These are phyloP conservation scores for Charaxes varanes DNA, from an alignment of 1,140 invertebrate species.

Conservation along the genomic window DNA sequence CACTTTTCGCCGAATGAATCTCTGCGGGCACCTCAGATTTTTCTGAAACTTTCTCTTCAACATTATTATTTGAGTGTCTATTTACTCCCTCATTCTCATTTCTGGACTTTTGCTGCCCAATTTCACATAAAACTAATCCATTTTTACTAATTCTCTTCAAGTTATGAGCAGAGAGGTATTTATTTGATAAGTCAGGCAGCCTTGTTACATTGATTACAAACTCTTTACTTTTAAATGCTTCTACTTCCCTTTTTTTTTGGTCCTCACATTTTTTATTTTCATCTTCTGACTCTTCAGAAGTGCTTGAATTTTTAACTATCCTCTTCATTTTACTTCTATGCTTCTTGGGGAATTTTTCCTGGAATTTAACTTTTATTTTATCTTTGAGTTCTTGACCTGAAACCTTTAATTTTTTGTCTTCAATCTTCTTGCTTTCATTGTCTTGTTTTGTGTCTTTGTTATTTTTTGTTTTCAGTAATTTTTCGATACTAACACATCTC, in stretches of 20 bases:
- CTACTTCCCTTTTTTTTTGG: conserved; percentile 39
- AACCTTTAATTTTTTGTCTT: neutral
- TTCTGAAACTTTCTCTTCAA: conserved; percentile 5
- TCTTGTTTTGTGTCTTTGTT: conserved; percentile 21
- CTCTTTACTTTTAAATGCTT: conserved; percentile 40
- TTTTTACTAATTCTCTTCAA: conserved; percentile 39
- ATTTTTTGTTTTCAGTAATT: conserved; percentile 46
- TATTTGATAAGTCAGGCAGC: conserved; percentile 35
- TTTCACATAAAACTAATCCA: conserved; percentile 30
- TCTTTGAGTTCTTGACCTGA: neutral
- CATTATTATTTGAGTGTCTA: no score
- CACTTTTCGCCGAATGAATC: conserved; percentile 25
- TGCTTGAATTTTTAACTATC: conserved; percentile 7
- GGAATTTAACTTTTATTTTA: neutral
- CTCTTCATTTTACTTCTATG: conserved; percentile 11
- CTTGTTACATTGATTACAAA: conserved; percentile 37
- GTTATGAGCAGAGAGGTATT: conserved; percentile 34
- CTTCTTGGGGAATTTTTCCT: conserved; percentile 6
- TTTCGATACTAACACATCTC: conserved; percentile 56
- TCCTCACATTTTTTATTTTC: conserved; percentile 27
- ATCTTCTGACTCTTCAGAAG: conserved; percentile 7
- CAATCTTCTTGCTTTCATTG: neutral
- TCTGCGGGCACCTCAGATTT: conserved; percentile 7
- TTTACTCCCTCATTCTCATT: no score
- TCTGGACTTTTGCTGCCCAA: conserved; percentile 5